Base-by-base conservation (phyloP, 2,797 vertebrate genomes). In the Girardinus metallicus region DNA sequence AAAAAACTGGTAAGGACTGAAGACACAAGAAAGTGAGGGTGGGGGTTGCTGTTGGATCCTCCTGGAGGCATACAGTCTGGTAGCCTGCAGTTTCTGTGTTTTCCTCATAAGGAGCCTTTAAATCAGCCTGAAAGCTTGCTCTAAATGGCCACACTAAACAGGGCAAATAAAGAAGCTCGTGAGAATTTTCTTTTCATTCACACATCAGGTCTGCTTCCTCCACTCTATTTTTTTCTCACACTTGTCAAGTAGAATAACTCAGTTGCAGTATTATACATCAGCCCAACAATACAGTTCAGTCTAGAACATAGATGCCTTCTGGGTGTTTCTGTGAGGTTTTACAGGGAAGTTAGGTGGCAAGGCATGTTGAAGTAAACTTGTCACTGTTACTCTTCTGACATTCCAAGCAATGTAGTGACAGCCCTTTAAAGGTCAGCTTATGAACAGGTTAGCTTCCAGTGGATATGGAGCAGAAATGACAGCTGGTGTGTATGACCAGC, bases 51-150 rank as follows among this genome's bases (percentile, higher is more conserved):
- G 60, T 76, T 71, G 83, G 66, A 64, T 39, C 26, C 73, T 60
- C 57, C 82, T 75, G 86, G 84, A 88, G 91, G 85, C 83, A 31
- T 80, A 78, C 66, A 21, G 84, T 88, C 88, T 91, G 87, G 82
- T 62, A 78, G 83, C 88, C 87, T 86, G 88, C 2, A 31, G 80
- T 64, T 77, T 82, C 89, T 90, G 88, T 85, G 89, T 90, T 87
- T 73, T 60, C 57, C 77, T 62, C 72, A 9, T 85, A 86, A 57
- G 71, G 21, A 60, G 74, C 86, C 74, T 73, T 84, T 90, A 90
- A 91, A 92, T 80, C 84, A 90, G 83, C 85, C 77, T 79, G 83
- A 86, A 81, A 76, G 75, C 71, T 83, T 44, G 84, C 31, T 60
- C 82, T 44, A 85, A 64, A 73, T 79, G 46, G 51, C 83, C 51